phyloP scores from a whole-genome alignment of 2,113 vertebrate species.

The Gorsachius goisagi region DNA sequence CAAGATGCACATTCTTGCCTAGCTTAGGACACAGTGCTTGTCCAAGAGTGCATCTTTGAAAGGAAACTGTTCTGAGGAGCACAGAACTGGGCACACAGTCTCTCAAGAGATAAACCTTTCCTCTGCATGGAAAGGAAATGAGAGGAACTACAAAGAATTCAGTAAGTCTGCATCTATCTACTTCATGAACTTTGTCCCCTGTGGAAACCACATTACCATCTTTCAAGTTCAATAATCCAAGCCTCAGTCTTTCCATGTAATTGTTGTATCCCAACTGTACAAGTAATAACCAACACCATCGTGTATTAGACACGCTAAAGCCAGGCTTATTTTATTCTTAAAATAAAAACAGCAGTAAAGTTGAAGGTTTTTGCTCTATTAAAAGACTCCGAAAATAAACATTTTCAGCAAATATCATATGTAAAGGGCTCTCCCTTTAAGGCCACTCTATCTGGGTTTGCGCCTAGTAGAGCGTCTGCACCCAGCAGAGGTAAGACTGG shows the following conservation, averaged over 20 bases:
- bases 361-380: conserved; percentile 52
- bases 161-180: not conserved
- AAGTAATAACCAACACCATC: conserved; percentile 25
- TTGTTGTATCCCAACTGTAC: not conserved
- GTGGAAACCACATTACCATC: not conserved
- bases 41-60: not conserved
- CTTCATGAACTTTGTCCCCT: not conserved
- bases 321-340: conserved; percentile 69
- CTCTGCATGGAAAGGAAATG: not conserved
- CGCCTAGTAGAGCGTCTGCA: conserved; percentile 66
- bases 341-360: conserved; percentile 67
- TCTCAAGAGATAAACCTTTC: not conserved
- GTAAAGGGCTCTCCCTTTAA: conserved; percentile 27
- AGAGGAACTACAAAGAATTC: not conserved
- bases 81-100: not conserved
- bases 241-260: not conserved
- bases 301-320: conserved; percentile 56
- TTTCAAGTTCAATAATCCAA: not conserved
- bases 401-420: conserved; percentile 30
- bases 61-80: not conserved
- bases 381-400: conserved; percentile 64
- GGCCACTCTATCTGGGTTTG: conserved; percentile 63
- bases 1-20: not conserved
- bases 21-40: not conserved
- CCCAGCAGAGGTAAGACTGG: not conserved